Evolutionary conservation across 2,888 invertebrate species (phyloP), one percentile per base, ranked within the genome.

Genomic region (Corbicula japonica): DNA sequence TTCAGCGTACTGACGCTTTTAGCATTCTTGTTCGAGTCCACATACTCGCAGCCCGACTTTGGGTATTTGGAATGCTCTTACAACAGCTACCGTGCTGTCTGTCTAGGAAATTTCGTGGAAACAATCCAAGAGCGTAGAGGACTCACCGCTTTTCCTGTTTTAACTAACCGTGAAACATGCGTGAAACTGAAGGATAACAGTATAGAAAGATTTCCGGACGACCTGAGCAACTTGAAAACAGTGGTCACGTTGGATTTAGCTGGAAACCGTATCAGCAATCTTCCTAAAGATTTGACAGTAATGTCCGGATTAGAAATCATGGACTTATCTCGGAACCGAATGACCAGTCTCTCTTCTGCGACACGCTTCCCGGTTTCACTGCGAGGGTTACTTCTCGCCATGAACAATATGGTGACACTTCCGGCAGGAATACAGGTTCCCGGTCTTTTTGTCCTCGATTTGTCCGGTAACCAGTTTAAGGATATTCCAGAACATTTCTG

Each of bases 321-420:
- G 1, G 79, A 83, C 46, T 10, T 83, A 10, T 73, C 78, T 4
- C 41, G 63, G n/a, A 83, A 83, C 38, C 48, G 52, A 2, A 44
- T 83, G 10, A 30, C 44, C 1, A 34, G 38, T 12, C 26, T 83
- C 12, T 79, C 79, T 2, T 44, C 66, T 1, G 15, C 6, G 2
- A 79, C 78, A 21, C 44, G 70, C 58, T 83, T 76, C 54, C 83
- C 83, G 28, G 66, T 26, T 18, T 79, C 83, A 41, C 58, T 83
- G 15, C 73, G 74, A 32, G 78, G 78, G 5, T 54, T 83, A 6
- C 34, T 79, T 18, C 41, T 83, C 48, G 69, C 73, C 3, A 62
- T 35, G 18, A 83, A 83, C 46, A 2, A 26, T 0, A 46, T 83
- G 66, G 73, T 63, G 46, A 70, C 74, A n/a, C 50, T 83, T 23